These are phyloP conservation scores for Echeneis naucrates DNA, from an alignment of 2,797 vertebrate genomes.

Conservation along the genomic window DNA sequence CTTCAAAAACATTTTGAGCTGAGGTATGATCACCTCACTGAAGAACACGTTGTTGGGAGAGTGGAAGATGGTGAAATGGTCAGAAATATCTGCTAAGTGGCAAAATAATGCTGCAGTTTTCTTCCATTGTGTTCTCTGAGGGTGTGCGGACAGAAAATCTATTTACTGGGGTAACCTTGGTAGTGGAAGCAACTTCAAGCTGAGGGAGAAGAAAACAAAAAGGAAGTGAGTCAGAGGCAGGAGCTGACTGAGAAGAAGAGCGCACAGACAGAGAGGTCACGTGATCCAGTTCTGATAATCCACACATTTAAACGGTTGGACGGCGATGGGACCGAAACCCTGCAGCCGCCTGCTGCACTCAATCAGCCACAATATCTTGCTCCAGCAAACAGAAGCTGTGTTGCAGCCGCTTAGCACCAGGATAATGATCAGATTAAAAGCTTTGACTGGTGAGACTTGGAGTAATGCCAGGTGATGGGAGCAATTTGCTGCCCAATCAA, in stretches of 20 bases:
- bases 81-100: constrained; percentile 32
- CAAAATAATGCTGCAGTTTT: constrained; percentile 15
- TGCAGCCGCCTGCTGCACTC: constrained; percentile 40
- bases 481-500: constrained; percentile 72
- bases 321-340: constrained; percentile 37
- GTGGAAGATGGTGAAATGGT: constrained; percentile 29
- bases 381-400: constrained; percentile 67
- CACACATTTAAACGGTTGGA: constrained; percentile 51
- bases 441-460: constrained; percentile 73
- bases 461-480: constrained; percentile 74
- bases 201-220: not conserved
- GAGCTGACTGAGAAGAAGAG: constrained; percentile 20
- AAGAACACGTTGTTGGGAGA: constrained; percentile 28
- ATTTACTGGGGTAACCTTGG: constrained; percentile 34
- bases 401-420: constrained; percentile 57
- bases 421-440: constrained; percentile 79
- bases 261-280: constrained; percentile 25
- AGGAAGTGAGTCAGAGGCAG: constrained; percentile 14
- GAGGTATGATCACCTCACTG: constrained; percentile 7
- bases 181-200: constrained; percentile 10
- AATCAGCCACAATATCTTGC: constrained; percentile 69
- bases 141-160: not conserved
- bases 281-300: constrained; percentile 59
- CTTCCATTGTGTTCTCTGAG: constrained; percentile 33
- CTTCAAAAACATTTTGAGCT: constrained; percentile 20